Percentiles rank a stretch among this genome's conserved stretches.
Conservation (phyloP, 2,797 vertebrate species). For the Enteromius anoplus region DNA sequence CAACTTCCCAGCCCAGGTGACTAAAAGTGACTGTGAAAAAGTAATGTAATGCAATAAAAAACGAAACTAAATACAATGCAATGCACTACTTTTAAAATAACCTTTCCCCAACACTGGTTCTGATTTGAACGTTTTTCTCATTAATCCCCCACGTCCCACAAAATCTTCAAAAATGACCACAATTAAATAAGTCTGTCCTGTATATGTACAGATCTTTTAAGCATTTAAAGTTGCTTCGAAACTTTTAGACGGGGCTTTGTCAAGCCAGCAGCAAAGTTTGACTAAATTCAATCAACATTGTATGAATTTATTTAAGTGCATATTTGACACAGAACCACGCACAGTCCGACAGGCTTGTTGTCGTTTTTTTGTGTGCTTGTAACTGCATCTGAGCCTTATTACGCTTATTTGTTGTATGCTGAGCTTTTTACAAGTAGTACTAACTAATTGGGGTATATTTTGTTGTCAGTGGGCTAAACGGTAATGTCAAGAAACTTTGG, state of each 20-base stretch:
- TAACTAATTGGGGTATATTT: slow-evolving; percentile 55
- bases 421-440: slow-evolving; percentile 56
- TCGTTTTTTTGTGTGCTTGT: slow-evolving; percentile 68
- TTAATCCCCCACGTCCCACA: background rate
- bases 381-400: slow-evolving; percentile 83
- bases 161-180: background rate
- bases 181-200: background rate
- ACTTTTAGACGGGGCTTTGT: slow-evolving; percentile 17
- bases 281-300: background rate
- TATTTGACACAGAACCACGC: slow-evolving; percentile 56
- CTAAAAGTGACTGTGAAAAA: background rate
- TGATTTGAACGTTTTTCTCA: background rate
- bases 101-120: background rate
- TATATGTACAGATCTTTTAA: background rate
- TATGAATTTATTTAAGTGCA: slow-evolving; percentile 24
- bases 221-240: slow-evolving; percentile 2
- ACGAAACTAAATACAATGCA: background rate
- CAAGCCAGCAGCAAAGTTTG: slow-evolving; percentile 23
- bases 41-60: background rate
- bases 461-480: slow-evolving; percentile 47
- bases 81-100: background rate
- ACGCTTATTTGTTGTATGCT: slow-evolving; percentile 68
- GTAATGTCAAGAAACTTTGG: slow-evolving; percentile 54
- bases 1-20: background rate
- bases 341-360: slow-evolving; percentile 51